Percentiles rank a stretch among this genome's conserved stretches.
Evolutionary conservation across 2,797 vertebrate genomes (phyloP).

Genomic region (Psittacula derbiana): DNA sequence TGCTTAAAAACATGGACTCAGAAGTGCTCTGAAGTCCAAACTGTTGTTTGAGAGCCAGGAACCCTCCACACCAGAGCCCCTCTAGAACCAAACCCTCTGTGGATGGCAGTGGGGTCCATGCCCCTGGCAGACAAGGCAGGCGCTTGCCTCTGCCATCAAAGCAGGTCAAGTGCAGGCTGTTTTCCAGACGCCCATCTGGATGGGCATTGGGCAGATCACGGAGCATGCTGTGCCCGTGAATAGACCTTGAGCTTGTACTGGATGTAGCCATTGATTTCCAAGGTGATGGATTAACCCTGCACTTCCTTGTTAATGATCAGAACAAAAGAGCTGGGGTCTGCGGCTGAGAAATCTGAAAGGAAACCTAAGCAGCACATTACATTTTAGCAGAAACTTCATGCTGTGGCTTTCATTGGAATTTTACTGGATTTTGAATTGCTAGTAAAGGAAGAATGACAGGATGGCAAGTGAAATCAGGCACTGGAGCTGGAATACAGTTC

Average conservation of each 20-base stretch:
- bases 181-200: neutral
- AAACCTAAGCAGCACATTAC: neutral
- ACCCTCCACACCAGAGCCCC: neutral
- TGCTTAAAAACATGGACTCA: neutral
- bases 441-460: neutral
- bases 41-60: neutral
- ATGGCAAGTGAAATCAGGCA: neutral
- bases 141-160: neutral
- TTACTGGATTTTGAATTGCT: slow-evolving; percentile 14
- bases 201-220: accelerated
- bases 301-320: neutral
- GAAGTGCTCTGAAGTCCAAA: neutral
- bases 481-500: neutral
- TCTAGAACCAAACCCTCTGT: too few relatives aligned
- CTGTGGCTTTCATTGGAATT: neutral
- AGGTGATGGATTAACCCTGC: neutral
- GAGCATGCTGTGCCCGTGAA: accelerated
- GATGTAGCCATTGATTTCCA: neutral
- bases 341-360: neutral
- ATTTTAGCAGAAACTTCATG: neutral
- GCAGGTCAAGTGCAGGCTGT: neutral
- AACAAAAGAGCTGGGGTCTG: neutral
- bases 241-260: neutral
- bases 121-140: neutral
- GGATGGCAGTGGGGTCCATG: accelerated